Base-by-base conservation (phyloP, 2,797 vertebrate genomes). In the Channa striata region DNA sequence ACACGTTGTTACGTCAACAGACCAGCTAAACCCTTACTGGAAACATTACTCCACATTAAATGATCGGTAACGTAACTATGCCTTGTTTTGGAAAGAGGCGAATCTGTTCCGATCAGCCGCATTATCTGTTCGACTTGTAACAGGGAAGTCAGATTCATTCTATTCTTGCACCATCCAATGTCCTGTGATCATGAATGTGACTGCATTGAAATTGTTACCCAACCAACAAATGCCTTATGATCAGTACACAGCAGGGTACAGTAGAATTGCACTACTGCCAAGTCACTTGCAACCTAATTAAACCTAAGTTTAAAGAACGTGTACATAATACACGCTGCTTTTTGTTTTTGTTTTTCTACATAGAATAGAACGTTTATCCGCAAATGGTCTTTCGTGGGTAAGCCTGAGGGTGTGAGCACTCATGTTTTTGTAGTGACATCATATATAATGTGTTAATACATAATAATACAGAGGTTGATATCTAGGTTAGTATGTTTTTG, bases 71-170 rank as follows among this genome's bases (percentile, higher is more conserved):
- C 39, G 34, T 12, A 11, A 47, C 10, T 11, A 8, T 30, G 30
- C 36, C 17, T 40, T 69, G 57, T 30, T 74, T 25, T 59, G 14
- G 4, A 23, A 51, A 57, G 19, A 37, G 21, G 54, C 2, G 1
- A 25, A 14, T 59, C 6, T 48, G 43, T 59, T 53, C 50, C 42
- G 59, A 13, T 71, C 5, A 59, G 17, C 34, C 43, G 37, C 10
- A n/a, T 19, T 16, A 57, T 58, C 51, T 50, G 12, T 19, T 5
- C 54, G 30, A 16, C 8, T 52, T 39, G 42, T 5, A 1, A 49
- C n/a, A 25, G 21, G 23, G 17, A 44, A 44, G 16, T 56, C 43
- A 3, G 13, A 54, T 37, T 4, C 9, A 30, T 36, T 46, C 2
- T 6, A 9, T 14, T 11, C 39, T 4, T n/a, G 0, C 11, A 20